phyloP scores from a whole-genome alignment of 2,888 invertebrate species.

The Polietes domitor region DNA sequence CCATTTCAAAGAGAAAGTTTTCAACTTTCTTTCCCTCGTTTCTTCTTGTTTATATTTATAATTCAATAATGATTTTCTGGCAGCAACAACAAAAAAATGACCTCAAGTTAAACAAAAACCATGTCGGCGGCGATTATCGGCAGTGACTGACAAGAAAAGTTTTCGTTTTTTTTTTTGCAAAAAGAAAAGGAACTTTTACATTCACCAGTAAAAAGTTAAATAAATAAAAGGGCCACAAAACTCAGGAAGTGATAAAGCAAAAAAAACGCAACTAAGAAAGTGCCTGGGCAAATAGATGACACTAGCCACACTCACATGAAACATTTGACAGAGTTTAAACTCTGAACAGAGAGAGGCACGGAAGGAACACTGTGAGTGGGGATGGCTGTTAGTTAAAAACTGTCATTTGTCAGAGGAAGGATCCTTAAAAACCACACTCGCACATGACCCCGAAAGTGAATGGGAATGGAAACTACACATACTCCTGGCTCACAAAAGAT shows the following conservation, averaged over 20 bases:
- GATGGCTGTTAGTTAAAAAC: too few species aligned
- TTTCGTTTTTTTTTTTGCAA: too few species aligned
- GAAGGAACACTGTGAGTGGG: too few species aligned
- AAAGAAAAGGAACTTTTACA: background rate
- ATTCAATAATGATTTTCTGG: conserved; percentile 6
- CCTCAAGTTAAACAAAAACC: conserved; percentile 5
- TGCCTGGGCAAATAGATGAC: background rate
- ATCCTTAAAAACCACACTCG: too few species aligned
- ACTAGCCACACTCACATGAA: background rate
- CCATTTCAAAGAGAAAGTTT: conserved; percentile 19
- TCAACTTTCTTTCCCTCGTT: background rate
- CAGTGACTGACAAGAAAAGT: background rate
- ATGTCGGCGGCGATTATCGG: background rate
- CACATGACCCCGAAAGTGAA: background rate
- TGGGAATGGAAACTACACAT: background rate
- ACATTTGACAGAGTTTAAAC: background rate
- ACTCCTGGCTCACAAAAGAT: too few species aligned
- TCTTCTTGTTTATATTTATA: background rate
- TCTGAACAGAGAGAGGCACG: too few species aligned
- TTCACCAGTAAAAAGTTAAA: background rate
- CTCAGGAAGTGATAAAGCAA: background rate
- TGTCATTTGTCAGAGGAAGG: too few species aligned
- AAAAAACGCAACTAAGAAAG: background rate
- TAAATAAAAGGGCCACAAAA: background rate
- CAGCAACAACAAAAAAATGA: background rate